Base-by-base conservation (phyloP, 2,888 invertebrate species). In the Eupithecia centaureata region DNA sequence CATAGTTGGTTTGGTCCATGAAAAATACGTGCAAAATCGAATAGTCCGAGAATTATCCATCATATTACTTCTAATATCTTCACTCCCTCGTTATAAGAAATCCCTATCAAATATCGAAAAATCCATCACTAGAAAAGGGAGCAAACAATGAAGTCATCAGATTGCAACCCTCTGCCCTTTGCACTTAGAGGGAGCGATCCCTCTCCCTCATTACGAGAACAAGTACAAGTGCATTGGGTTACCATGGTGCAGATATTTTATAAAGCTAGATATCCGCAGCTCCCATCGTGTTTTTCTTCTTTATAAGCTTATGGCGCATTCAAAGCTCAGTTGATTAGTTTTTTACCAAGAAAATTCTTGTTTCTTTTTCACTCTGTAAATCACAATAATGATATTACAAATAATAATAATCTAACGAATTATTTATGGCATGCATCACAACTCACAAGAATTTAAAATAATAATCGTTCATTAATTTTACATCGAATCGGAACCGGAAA, bases 61-160 rank as follows among this genome's bases (percentile, higher is more conserved):
- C 8, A 18, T 18, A 12, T 22, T 47, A 12, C 22, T 47, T 22
- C 10, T 4, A 22, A 12, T 47, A 47, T 47, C 22, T 12, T 47
- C 47, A 47, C 47, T n/a, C 18, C 42, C 42, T 12, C 22, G 47
- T 47, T 22, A 47, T 2, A 10, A 22, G 47, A 47, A 47, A 56
- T 27, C 15, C 1, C 10, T 28, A 28, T 18, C 54, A 56, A 56
- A 56, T 56, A 56, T 56, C 10, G 10, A 71, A 70, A 70, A 73
- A 79, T 81, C 74, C 78, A 76, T 79, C 78, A 81, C 79, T 51
- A 62, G 52, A 70, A 67, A 56, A 56, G 64, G 47, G 62, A 61
- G 72, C 64, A 64, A 63, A 70, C 77, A 79, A 85, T 82, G 77
- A 75, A 76, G 77, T 78, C 77, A 79, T 84, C 75, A 79, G 64